These are phyloP conservation scores for Strigamia transsilvanica DNA, from an alignment of 2,888 invertebrate species.

Conservation along the genomic window DNA sequence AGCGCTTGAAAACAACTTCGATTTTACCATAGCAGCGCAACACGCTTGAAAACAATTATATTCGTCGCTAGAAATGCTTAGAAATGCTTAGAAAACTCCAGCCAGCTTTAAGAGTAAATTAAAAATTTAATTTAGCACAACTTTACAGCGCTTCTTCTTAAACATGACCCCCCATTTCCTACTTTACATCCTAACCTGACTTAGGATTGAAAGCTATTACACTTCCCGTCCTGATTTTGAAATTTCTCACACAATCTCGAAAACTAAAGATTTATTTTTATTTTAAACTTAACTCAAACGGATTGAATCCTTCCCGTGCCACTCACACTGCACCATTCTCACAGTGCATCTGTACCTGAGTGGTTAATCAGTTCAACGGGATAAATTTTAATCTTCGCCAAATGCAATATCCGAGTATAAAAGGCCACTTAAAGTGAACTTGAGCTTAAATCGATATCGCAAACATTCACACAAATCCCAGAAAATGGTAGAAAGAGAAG, in stretches of 20 bases:
- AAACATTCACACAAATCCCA: background rate
- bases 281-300: background rate
- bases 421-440: slow-evolving; percentile 2
- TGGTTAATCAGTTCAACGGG: background rate
- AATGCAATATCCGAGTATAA: background rate
- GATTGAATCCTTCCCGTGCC: background rate
- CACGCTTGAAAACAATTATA: background rate
- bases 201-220: background rate
- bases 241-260: background rate
- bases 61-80: background rate
- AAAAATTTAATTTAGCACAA: background rate
- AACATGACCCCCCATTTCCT: background rate
- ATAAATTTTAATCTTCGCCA: background rate
- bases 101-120: background rate
- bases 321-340: background rate
- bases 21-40: background rate
- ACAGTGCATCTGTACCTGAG: background rate
- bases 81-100: background rate
- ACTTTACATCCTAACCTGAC: background rate
- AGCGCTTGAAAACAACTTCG: background rate
- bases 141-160: background rate
- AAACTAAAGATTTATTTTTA: background rate
- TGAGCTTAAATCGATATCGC: background rate
- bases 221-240: background rate
- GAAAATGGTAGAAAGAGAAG: no score